Base-by-base conservation (phyloP, 1,140 invertebrate species). In the Monochamus saltuarius region DNA sequence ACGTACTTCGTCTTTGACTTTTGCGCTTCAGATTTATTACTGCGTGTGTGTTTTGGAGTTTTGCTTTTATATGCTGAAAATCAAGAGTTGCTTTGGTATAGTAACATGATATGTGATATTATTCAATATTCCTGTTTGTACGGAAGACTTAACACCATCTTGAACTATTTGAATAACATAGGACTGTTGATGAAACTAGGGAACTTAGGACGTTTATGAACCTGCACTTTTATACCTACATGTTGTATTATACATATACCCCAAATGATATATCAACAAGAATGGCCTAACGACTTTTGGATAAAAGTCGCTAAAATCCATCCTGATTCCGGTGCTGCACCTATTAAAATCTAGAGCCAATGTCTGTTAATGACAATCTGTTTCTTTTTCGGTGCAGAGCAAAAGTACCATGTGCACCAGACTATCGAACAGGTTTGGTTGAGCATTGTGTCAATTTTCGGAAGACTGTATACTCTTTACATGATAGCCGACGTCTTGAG, bases 1-100 rank as follows among this genome's bases (percentile, higher is more conserved):
- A 52, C 54, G 8, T 63, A 58, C 36, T 63, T 53, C 22, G 43
- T 59, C 7, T 51, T 54, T n/a, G 61, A 63, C 37, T 38, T 53
- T 42, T 19, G 58, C 16, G 51, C 47, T 49, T 16, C 7, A 1
- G 53, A 16, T 17, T 14, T 8, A 11, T 7, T 45, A 45, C 42
- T 9, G 16, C 42, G 8, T 45, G 7, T 7, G n/a, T n/a, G n/a
- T n/a, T n/a, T n/a, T n/a, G n/a, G n/a, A n/a, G n/a, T n/a, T n/a
- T n/a, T n/a, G n/a, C n/a, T n/a, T n/a, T n/a, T n/a, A n/a, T n/a
- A 61, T 55, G 14, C 56, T 61, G 47, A 52, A 52, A 10, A 49
- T 61, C 8, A 55, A 61, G 16, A 39, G 17, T 3, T 36, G 49
- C 0, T n/a, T n/a, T n/a, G 35, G 14, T n/a, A 54, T 43, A n/a